These are phyloP conservation scores for Adineta ricciae DNA, from an alignment of 2,888 invertebrate genomes.

Conservation along the genomic window DNA sequence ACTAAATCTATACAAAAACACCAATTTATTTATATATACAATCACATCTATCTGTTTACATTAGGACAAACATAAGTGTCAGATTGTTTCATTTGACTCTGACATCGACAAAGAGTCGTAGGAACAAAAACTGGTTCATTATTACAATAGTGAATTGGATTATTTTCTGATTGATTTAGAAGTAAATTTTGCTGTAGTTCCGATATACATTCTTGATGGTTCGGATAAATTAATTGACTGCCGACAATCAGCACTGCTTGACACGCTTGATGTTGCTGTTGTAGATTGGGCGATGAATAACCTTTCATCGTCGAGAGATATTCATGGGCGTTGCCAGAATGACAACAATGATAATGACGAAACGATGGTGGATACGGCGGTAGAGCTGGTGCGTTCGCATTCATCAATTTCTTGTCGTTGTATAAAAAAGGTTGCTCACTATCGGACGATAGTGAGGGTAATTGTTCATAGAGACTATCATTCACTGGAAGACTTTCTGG, in stretches of 20 bases:
- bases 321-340: background rate
- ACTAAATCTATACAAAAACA: too few species aligned
- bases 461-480: constrained; percentile 20
- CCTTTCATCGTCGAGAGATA: background rate
- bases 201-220: background rate
- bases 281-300: background rate
- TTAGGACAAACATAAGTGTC: background rate
- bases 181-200: background rate
- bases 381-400: background rate
- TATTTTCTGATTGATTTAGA: background rate
- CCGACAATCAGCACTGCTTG: background rate
- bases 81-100: background rate
- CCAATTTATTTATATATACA: background rate
- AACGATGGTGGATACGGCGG: background rate
- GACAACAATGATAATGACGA: background rate
- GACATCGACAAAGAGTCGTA: background rate
- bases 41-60: background rate
- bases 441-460: constrained; percentile 8
- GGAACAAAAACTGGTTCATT: background rate
- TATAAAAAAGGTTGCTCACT: constrained; percentile 5
- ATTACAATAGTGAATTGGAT: background rate
- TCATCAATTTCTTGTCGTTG: background rate
- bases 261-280: background rate
- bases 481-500: background rate
- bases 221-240: background rate